Evolutionary conservation across 2,888 invertebrate species (phyloP), one percentile per base, ranked within the genome.

Genomic region (Octodonta nipae): DNA sequence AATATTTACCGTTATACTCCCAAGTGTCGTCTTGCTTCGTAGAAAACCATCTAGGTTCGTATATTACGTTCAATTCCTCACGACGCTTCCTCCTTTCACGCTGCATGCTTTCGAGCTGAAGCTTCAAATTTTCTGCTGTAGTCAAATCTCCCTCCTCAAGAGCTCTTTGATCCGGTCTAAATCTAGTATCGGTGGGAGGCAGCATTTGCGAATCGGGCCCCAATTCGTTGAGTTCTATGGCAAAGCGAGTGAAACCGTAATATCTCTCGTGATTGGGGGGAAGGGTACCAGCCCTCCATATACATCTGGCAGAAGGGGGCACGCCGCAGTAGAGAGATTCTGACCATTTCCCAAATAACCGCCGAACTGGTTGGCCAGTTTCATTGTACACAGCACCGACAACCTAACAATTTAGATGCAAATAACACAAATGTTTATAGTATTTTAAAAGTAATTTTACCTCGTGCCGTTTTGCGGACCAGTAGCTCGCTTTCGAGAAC

Each of bases 241-340:
- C 84, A 63, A 85, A 85, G 44, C 80, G 65, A 3, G 85, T 82
- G 64, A 86, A 86, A 3, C 85, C 85, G 61, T 85, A 86, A 63
- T 83, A 86, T 34, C 75, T 51, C 52, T 82, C 79, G 58, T 77
- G 74, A 44, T 85, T 79, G 10, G 81, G 77, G 1, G 85, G 84
- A 74, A 85, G 75, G 2, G 81, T 75, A 28, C 83, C 83, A 30
- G 81, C 81, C 38, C 83, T 61, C 84, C 85, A 86, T 26, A 85
- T 70, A 47, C 80, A 80, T 38, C 74, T 63, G 1, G 79, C 80
- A 35, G 75, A 66, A 36, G 80, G 73, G 36, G 80, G 71, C 42
- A 78, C 73, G 1, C 80, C 81, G 35, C 76, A 79, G 55, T 78
- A 76, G 31, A 86, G 61, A 0, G 79, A 81, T 52, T 86, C 85